Evolutionary conservation across 2,113 vertebrate species (phyloP).

Genomic region (Rallus limicola): DNA sequence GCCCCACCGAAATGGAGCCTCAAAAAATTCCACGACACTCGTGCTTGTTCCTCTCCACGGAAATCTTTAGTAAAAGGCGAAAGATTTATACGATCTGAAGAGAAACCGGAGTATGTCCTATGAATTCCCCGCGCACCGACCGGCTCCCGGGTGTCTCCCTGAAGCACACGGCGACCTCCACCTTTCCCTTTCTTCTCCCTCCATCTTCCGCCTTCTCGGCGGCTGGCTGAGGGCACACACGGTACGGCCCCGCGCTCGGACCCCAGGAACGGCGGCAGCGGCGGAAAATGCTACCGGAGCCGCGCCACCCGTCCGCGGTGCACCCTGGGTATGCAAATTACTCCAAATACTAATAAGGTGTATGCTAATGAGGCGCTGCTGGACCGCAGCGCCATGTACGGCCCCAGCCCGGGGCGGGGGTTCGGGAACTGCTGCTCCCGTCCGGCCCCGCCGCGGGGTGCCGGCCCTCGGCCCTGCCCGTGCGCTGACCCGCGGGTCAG

Average conservation of each 20-base stretch:
- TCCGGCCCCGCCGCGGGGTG: background rate
- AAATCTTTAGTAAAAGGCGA: slow-evolving; percentile 67
- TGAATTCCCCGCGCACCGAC: rapidly evolving
- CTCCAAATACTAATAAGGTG: rapidly evolving
- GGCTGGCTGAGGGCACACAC: rapidly evolving
- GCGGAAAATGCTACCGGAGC: rapidly evolving
- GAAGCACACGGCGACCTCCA: rapidly evolving
- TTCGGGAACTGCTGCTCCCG: background rate
- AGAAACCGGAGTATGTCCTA: background rate
- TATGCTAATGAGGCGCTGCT: background rate
- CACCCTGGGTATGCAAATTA: background rate
- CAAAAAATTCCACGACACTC: background rate
- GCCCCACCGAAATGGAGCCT: background rate
- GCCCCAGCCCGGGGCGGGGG: background rate
- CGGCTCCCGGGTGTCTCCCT: rapidly evolving
- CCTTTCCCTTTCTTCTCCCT: too few relatives aligned
- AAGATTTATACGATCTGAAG: slow-evolving; percentile 52
- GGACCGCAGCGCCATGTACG: background rate
- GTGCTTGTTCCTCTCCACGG: background rate
- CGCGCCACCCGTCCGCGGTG: rapidly evolving
- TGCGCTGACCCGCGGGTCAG: background rate
- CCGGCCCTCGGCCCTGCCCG: too few relatives aligned
- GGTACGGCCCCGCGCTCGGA: rapidly evolving
- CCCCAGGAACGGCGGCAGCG: rapidly evolving
- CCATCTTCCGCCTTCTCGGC: rapidly evolving